phyloP scores from a whole-genome alignment of 2,113 vertebrate species.

The Dolichallabes microphthalmus region DNA sequence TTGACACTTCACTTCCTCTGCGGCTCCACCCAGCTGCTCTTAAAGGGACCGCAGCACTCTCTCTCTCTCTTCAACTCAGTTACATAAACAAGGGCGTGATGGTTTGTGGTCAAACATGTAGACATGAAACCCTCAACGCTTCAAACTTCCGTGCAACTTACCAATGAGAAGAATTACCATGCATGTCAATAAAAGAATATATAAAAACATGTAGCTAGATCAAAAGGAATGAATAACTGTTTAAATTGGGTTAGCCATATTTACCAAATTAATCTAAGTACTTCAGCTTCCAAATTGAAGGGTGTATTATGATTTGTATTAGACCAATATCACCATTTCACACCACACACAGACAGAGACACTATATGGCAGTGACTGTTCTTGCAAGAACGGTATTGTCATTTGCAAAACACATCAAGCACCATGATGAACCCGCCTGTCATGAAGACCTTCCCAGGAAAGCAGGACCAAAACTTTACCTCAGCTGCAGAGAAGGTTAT shows the following conservation, averaged over 20 bases:
- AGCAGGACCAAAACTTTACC: too few species aligned
- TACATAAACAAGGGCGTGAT: background rate
- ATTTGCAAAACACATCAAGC: too few species aligned
- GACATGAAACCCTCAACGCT: background rate
- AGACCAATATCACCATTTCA: background rate
- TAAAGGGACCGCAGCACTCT: slow-evolving; percentile 66
- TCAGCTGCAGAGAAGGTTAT: too few species aligned
- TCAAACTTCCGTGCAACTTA: background rate
- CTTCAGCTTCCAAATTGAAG: background rate
- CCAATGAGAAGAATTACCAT: background rate
- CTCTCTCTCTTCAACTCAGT: background rate
- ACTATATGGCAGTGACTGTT: too few species aligned
- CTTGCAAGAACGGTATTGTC: too few species aligned
- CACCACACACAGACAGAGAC: too few species aligned
- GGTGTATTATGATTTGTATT: background rate
- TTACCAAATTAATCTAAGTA: background rate
- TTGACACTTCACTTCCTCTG: slow-evolving; percentile 60
- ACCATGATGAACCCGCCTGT: too few species aligned
- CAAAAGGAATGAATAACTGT: background rate
- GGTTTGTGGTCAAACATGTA: background rate
- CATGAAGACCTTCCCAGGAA: too few species aligned
- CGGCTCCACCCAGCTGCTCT: slow-evolving; percentile 66
- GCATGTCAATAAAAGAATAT: too few species aligned
- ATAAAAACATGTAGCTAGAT: background rate
- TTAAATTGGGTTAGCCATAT: background rate